These are phyloP conservation scores for Physocephala rufipes DNA, from an alignment of 2,888 invertebrate species.

Conservation along the genomic window DNA sequence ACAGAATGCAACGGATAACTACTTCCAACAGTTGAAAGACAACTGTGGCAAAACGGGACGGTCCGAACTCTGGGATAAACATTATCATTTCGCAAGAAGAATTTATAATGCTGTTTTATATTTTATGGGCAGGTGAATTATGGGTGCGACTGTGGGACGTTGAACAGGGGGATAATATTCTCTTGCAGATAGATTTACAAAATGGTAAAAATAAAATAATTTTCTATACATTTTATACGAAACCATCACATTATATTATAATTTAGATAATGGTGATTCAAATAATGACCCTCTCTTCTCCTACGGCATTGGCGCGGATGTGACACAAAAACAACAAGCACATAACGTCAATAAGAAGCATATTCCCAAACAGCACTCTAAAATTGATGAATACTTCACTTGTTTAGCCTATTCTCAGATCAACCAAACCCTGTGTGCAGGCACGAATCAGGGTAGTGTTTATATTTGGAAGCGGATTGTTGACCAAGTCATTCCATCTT, in stretches of 20 bases:
- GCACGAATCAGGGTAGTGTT: slow-evolving; percentile 88
- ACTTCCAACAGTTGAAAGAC: too few species aligned
- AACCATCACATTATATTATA: not conserved
- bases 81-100: not conserved
- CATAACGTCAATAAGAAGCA: slow-evolving; percentile 44
- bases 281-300: slow-evolving; percentile 50
- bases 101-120: not conserved
- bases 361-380: slow-evolving; percentile 49
- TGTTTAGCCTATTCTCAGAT: slow-evolving; percentile 75
- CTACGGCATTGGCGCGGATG: slow-evolving; percentile 46
- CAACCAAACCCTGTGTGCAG: slow-evolving; percentile 85
- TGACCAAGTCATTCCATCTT: slow-evolving; percentile 61
- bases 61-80: too few species aligned
- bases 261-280: slow-evolving; percentile 35
- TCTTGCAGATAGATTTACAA: slow-evolving; percentile 73
- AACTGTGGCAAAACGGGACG: too few species aligned
- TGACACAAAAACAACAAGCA: slow-evolving; percentile 41
- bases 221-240: not conserved
- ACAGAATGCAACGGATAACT: too few species aligned
- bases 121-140: slow-evolving; percentile 72
- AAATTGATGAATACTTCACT: slow-evolving; percentile 72
- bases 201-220: slow-evolving; percentile 44
- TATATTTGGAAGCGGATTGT: slow-evolving; percentile 80
- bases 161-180: slow-evolving; percentile 90
- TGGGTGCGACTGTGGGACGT: slow-evolving; percentile 92